A percentile compares a stretch with the other conserved stretches of the same genome.
Conservation (phyloP, 2,888 invertebrate species). For the Polyploca ridens region DNA sequence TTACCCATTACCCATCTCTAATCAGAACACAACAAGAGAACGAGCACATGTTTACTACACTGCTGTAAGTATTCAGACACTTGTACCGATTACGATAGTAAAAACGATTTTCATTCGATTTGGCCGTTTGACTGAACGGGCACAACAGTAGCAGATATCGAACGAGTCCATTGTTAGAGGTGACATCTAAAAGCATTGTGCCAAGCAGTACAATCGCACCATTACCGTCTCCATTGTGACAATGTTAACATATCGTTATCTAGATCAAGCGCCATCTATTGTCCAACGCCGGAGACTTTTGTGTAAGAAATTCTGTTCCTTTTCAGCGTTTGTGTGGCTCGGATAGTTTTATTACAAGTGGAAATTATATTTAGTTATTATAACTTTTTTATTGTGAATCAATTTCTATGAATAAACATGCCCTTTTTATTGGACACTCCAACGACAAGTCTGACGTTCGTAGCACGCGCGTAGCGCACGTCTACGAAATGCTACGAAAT, state of each 20-base stretch:
- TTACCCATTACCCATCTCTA: too few relatives aligned
- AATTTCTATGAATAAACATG: conserved; percentile 12
- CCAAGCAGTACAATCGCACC: conserved; percentile 79
- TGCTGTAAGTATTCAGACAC: conserved; percentile 14
- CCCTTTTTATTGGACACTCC: conserved; percentile 37
- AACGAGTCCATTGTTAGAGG: conserved; percentile 75
- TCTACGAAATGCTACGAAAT: conserved; percentile 10
- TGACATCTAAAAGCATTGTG: conserved; percentile 82
- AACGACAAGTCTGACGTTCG: background rate
- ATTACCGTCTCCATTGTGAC: conserved; percentile 82
- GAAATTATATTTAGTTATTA: too few relatives aligned
- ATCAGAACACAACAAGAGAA: too few relatives aligned
- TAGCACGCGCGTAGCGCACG: conserved; percentile 3
- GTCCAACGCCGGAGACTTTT: conserved; percentile 73
- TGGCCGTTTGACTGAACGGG: conserved; percentile 67
- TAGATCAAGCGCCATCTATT: conserved; percentile 83
- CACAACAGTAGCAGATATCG: conserved; percentile 74
- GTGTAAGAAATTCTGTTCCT: conserved; percentile 62
- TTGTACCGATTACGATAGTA: conserved; percentile 19
- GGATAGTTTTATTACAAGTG: conserved; percentile 42
- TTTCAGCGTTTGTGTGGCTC: conserved; percentile 51
- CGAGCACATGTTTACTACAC: conserved; percentile 13
- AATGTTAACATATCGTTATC: conserved; percentile 84
- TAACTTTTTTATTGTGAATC: too few relatives aligned
- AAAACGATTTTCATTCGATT: conserved; percentile 67